A percentile compares a stretch with the other conserved stretches of the same genome.
phyloP scores from a whole-genome alignment of 2,113 vertebrate species.

The Stigmatopora nigra region DNA sequence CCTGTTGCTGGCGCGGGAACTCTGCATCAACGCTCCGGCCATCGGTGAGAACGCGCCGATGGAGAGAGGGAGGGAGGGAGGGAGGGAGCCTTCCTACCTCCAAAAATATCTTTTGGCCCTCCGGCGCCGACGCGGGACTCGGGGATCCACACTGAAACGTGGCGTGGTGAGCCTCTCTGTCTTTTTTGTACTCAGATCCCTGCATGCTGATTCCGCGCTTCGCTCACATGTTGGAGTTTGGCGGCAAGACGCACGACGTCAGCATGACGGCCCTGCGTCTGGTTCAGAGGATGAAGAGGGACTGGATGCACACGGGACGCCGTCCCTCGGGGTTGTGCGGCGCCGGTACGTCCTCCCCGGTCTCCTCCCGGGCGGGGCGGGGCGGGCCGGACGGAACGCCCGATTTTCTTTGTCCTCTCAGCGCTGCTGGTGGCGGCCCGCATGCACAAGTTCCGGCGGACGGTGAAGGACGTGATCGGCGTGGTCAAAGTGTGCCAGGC shows the following conservation, averaged over 20 bases:
- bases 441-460: conserved; percentile 95
- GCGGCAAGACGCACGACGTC: conserved; percentile 90
- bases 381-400: too few species aligned
- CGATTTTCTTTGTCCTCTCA: conserved; percentile 46
- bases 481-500: conserved; percentile 98
- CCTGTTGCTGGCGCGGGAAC: conserved; percentile 88
- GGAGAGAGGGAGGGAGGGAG: too few species aligned
- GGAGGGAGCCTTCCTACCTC: too few species aligned
- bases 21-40: conserved; percentile 94
- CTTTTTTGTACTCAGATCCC: too few species aligned
- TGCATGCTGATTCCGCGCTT: conserved; percentile 97
- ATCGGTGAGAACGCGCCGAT: conserved; percentile 83
- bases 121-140: too few species aligned
- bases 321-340: conserved; percentile 91
- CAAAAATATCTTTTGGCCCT: too few species aligned
- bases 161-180: too few species aligned
- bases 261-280: conserved; percentile 95
- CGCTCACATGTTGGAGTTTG: conserved; percentile 94
- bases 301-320: conserved; percentile 98
- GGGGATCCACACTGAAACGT: too few species aligned
- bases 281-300: conserved; percentile 94
- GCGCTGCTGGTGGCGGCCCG: conserved; percentile 94
- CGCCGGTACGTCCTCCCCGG: conserved; percentile 74
- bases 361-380: too few species aligned
- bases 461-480: conserved; percentile 91